Conservation (phyloP, 2,797 vertebrate genomes). For the Brachyalestes nurse region DNA sequence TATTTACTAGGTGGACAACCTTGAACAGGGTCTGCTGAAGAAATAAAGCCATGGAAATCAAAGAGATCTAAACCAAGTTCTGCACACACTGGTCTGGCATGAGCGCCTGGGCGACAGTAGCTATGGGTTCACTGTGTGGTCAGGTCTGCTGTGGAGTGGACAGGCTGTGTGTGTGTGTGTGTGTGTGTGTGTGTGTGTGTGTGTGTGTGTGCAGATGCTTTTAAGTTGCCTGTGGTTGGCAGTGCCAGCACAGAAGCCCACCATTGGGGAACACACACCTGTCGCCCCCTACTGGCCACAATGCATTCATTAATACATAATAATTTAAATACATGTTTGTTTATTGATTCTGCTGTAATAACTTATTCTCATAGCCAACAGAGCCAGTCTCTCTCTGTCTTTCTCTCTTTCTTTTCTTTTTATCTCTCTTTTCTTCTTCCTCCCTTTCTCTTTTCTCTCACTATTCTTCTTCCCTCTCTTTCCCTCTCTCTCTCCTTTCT, state of each 20-base stretch:
- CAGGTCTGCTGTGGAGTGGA: not conserved
- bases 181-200: conserved; percentile 61
- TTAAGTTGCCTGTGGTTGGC: conserved; percentile 22
- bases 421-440: too few relatives aligned
- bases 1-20: not conserved
- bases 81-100: too few relatives aligned
- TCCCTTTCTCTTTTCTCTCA: too few relatives aligned
- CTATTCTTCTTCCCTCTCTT: too few relatives aligned
- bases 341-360: not conserved
- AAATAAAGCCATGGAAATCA: too few relatives aligned
- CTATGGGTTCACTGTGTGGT: not conserved
- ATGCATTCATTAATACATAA: not conserved
- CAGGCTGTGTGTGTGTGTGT: conserved; percentile 59
- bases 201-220: conserved; percentile 48
- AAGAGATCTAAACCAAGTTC: too few relatives aligned
- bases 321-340: not conserved
- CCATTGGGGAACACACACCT: conserved; percentile 74
- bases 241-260: conserved; percentile 41
- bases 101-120: too few relatives aligned
- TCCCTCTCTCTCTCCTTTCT: not conserved
- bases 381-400: not conserved
- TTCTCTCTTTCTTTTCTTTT: too few relatives aligned
- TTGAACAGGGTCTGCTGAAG: conserved; percentile 42
- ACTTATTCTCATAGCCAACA: not conserved
- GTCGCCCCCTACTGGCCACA: conserved; percentile 80